Percentiles rank a stretch among this genome's conserved stretches.
Evolutionary conservation across 2,888 invertebrate species (phyloP).

Genomic region (Cephus rjabovi): DNA sequence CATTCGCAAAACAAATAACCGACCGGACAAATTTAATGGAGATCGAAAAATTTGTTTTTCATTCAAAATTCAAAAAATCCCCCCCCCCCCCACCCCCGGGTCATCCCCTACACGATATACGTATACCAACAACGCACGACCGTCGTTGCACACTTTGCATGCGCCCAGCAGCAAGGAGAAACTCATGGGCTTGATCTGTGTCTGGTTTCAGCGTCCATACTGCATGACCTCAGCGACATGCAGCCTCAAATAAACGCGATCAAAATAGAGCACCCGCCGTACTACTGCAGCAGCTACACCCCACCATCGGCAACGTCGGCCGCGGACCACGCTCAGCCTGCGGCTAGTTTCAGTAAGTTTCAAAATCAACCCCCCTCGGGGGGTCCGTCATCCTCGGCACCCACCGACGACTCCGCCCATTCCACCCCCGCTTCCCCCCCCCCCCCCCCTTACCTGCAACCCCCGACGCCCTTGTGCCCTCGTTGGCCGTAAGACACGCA

Average conservation of each 20-base stretch:
- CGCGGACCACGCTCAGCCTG: conserved; percentile 65
- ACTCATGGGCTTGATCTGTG: conserved; percentile 40
- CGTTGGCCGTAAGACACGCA: neutral
- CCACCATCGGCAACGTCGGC: conserved; percentile 74
- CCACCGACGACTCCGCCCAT: conserved; percentile 27
- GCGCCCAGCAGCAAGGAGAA: neutral
- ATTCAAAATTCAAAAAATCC: conserved; percentile 1
- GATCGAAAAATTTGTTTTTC: conserved; percentile 11
- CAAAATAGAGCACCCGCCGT: conserved; percentile 84
- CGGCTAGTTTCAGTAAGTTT: conserved; percentile 65
- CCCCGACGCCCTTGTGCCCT: conserved; percentile 23
- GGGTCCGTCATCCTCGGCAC: conserved; percentile 30
- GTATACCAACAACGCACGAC: no score
- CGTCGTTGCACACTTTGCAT: no score
- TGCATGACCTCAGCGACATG: conserved; percentile 87
- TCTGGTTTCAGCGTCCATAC: conserved; percentile 87
- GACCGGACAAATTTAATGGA: conserved; percentile 19
- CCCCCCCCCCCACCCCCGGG: neutral
- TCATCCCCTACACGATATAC: neutral
- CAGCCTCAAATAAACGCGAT: conserved; percentile 80
- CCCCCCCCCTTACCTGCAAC: neutral
- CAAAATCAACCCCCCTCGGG: conserved; percentile 35
- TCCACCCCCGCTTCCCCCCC: neutral
- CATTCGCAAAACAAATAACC: neutral
- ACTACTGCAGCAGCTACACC: conserved; percentile 86